Evolutionary conservation across 2,797 vertebrate species (phyloP).

Genomic region (Stomatorhinus walkeri): DNA sequence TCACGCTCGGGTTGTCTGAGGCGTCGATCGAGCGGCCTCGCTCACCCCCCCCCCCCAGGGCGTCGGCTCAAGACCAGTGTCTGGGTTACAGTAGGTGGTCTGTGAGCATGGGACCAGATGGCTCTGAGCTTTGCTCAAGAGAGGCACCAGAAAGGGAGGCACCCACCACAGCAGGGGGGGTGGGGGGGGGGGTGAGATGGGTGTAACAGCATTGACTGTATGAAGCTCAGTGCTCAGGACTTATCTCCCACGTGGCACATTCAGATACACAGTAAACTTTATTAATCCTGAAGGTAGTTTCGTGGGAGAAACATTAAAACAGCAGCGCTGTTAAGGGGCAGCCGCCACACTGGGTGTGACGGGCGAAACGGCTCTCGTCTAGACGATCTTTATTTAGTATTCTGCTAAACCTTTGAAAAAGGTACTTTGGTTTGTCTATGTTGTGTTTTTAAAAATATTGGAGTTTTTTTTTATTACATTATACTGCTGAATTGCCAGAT

Average conservation of each 20-base stretch:
- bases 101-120: background rate
- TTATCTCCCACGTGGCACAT: background rate
- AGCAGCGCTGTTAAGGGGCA: background rate
- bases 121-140: background rate
- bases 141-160: background rate
- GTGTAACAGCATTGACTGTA: background rate
- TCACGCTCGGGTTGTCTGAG: background rate
- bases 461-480: background rate
- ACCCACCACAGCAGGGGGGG: background rate
- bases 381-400: background rate
- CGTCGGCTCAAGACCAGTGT: background rate
- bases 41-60: background rate
- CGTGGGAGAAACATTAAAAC: background rate
- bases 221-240: background rate
- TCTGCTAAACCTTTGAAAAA: background rate
- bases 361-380: background rate
- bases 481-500: background rate
- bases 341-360: background rate
- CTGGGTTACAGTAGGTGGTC: constrained; percentile 13
- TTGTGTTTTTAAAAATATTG: background rate
- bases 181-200: background rate
- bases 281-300: background rate
- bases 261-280: background rate
- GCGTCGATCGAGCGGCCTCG: background rate
- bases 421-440: background rate